Evolutionary conservation across 2,113 vertebrate species (phyloP).

Genomic region (Mustelus asterias): DNA sequence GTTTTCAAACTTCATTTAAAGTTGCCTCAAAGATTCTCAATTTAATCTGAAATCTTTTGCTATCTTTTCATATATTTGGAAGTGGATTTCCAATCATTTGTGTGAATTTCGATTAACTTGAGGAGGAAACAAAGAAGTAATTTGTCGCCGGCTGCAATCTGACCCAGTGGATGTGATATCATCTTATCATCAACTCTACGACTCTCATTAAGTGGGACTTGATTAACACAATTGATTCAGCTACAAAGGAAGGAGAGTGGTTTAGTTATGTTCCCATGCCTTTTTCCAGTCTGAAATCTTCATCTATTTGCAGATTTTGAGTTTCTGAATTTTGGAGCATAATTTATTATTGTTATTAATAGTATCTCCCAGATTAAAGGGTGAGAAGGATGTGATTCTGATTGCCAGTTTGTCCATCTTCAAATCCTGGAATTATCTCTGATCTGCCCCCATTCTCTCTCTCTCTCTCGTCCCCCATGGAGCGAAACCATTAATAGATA

Average conservation of each 20-base stretch:
- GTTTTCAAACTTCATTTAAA: neutral
- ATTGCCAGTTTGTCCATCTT: neutral
- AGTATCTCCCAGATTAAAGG: neutral
- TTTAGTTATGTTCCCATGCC: neutral
- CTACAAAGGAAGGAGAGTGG: neutral
- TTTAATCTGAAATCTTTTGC: neutral
- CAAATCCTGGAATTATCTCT: neutral
- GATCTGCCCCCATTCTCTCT: neutral
- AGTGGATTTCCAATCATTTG: neutral
- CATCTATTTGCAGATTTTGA: neutral
- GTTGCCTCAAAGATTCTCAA: neutral
- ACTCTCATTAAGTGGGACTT: neutral
- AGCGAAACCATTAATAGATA: neutral
- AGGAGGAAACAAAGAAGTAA: neutral
- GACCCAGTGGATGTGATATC: neutral
- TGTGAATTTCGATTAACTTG: neutral
- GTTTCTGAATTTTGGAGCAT: neutral
- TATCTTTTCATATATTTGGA: neutral
- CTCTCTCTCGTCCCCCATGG: neutral
- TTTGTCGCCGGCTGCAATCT: neutral
- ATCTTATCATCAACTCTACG: neutral
- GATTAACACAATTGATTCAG: neutral
- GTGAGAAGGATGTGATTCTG: neutral
- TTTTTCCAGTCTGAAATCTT: constrained; percentile 1
- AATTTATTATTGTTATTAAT: neutral